Percentiles rank a stretch among this genome's conserved stretches.
These are phyloP conservation scores for Drosophila multiciliata DNA, from an alignment of 2,888 invertebrate species.

Conservation along the genomic window DNA sequence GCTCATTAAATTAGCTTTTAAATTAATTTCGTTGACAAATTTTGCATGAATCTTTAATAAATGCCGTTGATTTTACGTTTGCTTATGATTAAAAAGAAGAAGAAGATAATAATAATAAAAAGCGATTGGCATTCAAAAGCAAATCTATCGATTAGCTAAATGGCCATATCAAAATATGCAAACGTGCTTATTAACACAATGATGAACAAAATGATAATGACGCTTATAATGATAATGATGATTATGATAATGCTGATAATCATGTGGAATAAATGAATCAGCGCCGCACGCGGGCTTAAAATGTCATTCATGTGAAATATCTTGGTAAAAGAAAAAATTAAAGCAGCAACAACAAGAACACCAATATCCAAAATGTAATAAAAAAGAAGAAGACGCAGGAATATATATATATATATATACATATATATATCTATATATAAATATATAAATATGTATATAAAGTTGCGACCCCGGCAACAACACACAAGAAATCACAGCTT, in stretches of 20 bases:
- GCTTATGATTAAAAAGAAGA: background rate
- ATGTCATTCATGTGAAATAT: constrained; percentile 57
- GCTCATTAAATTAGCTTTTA: constrained; percentile 33
- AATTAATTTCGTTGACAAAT: constrained; percentile 38
- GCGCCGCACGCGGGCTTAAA: constrained; percentile 27
- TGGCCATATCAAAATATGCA: constrained; percentile 27
- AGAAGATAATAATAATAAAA: background rate
- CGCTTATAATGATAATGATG: constrained; percentile 6
- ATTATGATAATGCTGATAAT: constrained; percentile 3
- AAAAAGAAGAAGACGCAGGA: constrained; percentile 14
- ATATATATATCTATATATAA: constrained; percentile 5
- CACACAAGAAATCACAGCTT: constrained; percentile 65
- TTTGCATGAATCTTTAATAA: constrained; percentile 3
- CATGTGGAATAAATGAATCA: constrained; percentile 42
- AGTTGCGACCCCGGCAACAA: constrained; percentile 54
- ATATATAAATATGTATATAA: constrained; percentile 18
- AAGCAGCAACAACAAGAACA: constrained; percentile 22
- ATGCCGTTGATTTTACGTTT: constrained; percentile 5
- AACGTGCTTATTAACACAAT: constrained; percentile 40
- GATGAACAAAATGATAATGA: constrained; percentile 13
- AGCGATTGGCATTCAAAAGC: constrained; percentile 21
- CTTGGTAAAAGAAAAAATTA: constrained; percentile 10
- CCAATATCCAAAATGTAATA: constrained; percentile 33
- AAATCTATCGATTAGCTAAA: constrained; percentile 49
- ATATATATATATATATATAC: background rate